phyloP scores from a whole-genome alignment of 2,888 invertebrate species.

The Helicoverpa assulta region DNA sequence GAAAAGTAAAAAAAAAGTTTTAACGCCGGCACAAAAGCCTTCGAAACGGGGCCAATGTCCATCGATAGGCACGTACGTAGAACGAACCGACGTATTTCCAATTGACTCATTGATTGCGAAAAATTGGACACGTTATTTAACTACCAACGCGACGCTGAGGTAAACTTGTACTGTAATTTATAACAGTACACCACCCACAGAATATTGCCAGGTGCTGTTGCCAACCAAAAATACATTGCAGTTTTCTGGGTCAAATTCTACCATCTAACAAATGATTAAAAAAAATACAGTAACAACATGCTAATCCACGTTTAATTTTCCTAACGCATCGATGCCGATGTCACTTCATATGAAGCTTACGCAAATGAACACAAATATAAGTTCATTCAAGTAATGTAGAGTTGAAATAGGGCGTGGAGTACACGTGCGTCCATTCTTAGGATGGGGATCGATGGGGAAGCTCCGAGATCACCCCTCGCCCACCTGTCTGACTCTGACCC shows the following conservation, averaged over 20 bases:
- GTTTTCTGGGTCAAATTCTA: background rate
- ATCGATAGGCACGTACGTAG: slow-evolving; percentile 45
- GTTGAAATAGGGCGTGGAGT: slow-evolving; percentile 59
- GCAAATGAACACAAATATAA: slow-evolving; percentile 19
- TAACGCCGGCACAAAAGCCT: slow-evolving; percentile 46
- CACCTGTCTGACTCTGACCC: slow-evolving; percentile 65
- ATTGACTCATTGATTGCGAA: slow-evolving; percentile 54
- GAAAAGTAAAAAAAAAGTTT: slow-evolving; percentile 54
- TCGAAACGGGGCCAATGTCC: slow-evolving; percentile 42
- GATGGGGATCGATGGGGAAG: slow-evolving; percentile 55
- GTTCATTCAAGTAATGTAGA: slow-evolving; percentile 59
- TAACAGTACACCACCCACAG: slow-evolving; percentile 3
- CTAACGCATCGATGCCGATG: slow-evolving; percentile 1
- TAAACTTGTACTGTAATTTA: slow-evolving; percentile 11
- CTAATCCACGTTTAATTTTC: too few species aligned
- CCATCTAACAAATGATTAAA: background rate
- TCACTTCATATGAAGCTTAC: slow-evolving; percentile 16
- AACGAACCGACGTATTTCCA: slow-evolving; percentile 36
- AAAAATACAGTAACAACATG: background rate
- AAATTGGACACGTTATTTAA: slow-evolving; percentile 50
- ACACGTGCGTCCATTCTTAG: slow-evolving; percentile 57
- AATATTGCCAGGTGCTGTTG: slow-evolving; percentile 18
- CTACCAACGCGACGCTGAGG: slow-evolving; percentile 13
- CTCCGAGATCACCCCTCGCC: slow-evolving; percentile 60
- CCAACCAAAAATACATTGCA: slow-evolving; percentile 20